Evolutionary conservation across 2,113 vertebrate genomes (phyloP), one percentile per base, ranked within the genome.

Genomic region (Onychostruthus taczanowskii): DNA sequence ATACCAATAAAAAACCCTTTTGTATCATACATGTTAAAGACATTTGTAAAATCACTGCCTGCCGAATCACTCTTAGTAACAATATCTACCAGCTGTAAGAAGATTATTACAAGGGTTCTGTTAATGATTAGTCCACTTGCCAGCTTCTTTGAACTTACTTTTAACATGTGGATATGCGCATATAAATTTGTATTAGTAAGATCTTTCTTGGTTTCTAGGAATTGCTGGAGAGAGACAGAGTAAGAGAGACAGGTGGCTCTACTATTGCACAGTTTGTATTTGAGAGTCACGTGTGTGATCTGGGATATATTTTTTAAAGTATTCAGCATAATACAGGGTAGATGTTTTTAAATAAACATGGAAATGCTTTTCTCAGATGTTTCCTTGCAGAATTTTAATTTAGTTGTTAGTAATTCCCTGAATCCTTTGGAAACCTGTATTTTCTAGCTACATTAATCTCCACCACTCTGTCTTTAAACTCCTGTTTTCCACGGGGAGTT

Each of bases 71-170:
- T 72, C 43, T 69, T 94, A 80, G 37, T 94, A 77, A 58, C 10
- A 33, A 27, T 64, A 46, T 64, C 13, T 81, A 37, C 22, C 26
- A 73, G 35, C 35, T 2, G 0, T 76, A 53, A 53, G 35, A 56
- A 74, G 69, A 64, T 37, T 67, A 39, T 77, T 84, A 33, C 27
- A 89, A 88, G 67, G 11, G 37, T 90, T 39, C 33, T 87, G 28
- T 83, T 68, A 92, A 93, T 88, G 30, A 79, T 50, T 31, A 69
- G 35, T 76, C 37, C 35, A 62, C 64, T 43, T 68, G 64, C 15
- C 30, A 80, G 13, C 31, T 96, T 33, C 63, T 90, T 94, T 95
- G 84, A 97, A 86, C 39, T 86, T 83, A 23, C 13, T 84, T 84
- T 91, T 86, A 55, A 67, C 30, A 76, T 59, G 76, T 52, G 37